phyloP scores from a whole-genome alignment of 2,888 invertebrate genomes.

The Dermolepida albohirtum region DNA sequence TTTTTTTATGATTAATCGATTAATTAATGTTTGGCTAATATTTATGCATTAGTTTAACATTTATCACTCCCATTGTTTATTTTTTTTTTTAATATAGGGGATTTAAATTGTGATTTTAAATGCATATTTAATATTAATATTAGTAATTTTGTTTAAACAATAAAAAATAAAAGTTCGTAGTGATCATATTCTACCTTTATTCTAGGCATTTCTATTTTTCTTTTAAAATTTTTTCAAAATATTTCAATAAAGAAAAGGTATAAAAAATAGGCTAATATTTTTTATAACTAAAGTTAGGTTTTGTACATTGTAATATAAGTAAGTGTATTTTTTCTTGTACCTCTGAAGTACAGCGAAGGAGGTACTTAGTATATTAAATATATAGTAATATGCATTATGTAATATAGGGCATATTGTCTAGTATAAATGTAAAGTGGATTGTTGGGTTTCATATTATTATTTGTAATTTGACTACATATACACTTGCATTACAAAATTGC shows the following conservation, averaged over 20 bases:
- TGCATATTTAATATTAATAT: constrained; percentile 46
- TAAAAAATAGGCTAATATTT: constrained; percentile 60
- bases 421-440: constrained; percentile 53
- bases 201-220: constrained; percentile 1
- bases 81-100: constrained; percentile 36
- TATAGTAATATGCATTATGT: constrained; percentile 41
- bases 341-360: constrained; percentile 13
- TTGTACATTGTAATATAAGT: constrained; percentile 65
- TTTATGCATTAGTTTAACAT: constrained; percentile 50
- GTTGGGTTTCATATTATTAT: constrained; percentile 53
- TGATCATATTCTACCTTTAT: constrained; percentile 48
- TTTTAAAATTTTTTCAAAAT: constrained; percentile 39
- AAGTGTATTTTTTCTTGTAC: constrained; percentile 49
- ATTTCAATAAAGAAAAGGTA: constrained; percentile 35
- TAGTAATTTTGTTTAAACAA: constrained; percentile 14
- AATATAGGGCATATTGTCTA: constrained; percentile 51
- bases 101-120: constrained; percentile 50
- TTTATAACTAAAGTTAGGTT: constrained; percentile 63
- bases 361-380: constrained; percentile 25
- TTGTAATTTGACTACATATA: constrained; percentile 45
- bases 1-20: constrained; percentile 45
- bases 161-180: constrained; percentile 41
- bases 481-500: constrained; percentile 47
- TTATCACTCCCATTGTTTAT: constrained; percentile 44
- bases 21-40: constrained; percentile 46